Base-by-base conservation (phyloP, 92 coral and sea anemone genomes). In the Metridium senile region DNA sequence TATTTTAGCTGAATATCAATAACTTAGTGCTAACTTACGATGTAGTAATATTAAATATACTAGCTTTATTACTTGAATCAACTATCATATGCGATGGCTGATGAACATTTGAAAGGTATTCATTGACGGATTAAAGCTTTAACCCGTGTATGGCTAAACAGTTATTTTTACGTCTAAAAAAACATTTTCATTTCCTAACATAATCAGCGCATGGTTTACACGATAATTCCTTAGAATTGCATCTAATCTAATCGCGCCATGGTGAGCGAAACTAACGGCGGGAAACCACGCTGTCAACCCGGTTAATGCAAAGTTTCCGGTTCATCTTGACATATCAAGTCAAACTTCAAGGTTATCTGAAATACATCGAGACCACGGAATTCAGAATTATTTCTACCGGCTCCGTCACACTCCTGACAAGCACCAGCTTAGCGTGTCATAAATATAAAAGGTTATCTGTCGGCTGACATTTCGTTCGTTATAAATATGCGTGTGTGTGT, bases 91-190 rank as follows among this genome's bases (percentile, higher is more conserved):
- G 23, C 61, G 23, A 54, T 16, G 61, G 2, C 2, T 34, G 67
- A 71, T 57, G 17, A 58, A 57, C 51, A 51, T 73, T 73, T 73
- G 46, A 54, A 23, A 73, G 68, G 54, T 51, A 57, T 13, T 39
- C 13, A 4, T 39, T 39, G 6, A 4, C 6, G 49, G 78, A 58
- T 73, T 73, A 73, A 20, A 39, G 58, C 53, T 8, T 58, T 73
- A 73, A 57, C 25, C 11, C 66, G 6, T 73, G 78, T 56, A 57
- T 57, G 21, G 58, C 32, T 16, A 20, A 28, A 33, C 17, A 71
- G 65, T 70, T 72, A 9, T 53, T 72, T 29, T 19, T 52, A 0
- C 27, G 66, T 58, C 78, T 73, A 58, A 10, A 26, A 58, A 26
- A 73, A 73, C 78, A 73, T 0, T 46, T 18, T 19, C 10, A 21